Percentiles rank a stretch among this genome's conserved stretches.
Conservation (phyloP, 2,797 vertebrate species). For the Pipistrellus pygmaeus region DNA sequence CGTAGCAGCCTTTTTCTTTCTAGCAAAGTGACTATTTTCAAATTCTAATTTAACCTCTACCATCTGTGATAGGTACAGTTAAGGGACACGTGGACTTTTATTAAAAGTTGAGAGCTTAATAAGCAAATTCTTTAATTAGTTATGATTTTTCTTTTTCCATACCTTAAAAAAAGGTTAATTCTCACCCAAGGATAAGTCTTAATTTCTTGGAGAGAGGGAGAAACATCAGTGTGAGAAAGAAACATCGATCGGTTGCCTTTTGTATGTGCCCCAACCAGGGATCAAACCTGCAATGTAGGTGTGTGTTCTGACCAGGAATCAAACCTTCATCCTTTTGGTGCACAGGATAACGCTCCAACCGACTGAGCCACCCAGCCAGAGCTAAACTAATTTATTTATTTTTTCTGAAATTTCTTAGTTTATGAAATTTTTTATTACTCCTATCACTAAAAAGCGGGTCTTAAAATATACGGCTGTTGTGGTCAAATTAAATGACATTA, state of each 20-base stretch:
- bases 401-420: slow-evolving; percentile 29
- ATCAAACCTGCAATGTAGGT: background rate
- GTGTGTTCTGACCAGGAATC: background rate
- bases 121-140: background rate
- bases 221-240: background rate
- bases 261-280: background rate
- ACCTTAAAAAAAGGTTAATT: background rate
- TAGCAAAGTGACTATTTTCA: background rate
- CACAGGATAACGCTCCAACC: background rate
- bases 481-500: background rate
- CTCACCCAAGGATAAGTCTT: background rate
- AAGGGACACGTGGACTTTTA: background rate
- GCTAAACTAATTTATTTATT: slow-evolving; percentile 3
- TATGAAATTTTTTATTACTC: background rate
- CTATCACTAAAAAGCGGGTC: background rate
- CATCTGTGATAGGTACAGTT: background rate
- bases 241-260: background rate
- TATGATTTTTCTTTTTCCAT: slow-evolving; percentile 24
- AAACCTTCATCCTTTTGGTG: background rate
- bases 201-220: background rate
- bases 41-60: slow-evolving; percentile 10
- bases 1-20: background rate
- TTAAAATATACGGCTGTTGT: background rate
- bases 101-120: slow-evolving; percentile 52
- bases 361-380: background rate